These are phyloP conservation scores for Enteromius trimaculatus DNA, from an alignment of 2,797 vertebrate genomes.

Conservation along the genomic window DNA sequence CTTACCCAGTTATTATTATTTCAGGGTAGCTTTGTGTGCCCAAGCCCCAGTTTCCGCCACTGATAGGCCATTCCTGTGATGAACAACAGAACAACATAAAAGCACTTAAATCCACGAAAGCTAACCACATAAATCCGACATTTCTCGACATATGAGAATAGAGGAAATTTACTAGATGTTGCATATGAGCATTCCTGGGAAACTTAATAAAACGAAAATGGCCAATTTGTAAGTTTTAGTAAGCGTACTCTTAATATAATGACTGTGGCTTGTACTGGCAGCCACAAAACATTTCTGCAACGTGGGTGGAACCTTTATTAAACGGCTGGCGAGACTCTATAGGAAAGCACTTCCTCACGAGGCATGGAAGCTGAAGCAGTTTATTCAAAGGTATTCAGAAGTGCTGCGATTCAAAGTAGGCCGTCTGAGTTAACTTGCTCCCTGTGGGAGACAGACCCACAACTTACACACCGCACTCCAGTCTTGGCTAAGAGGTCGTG, in stretches of 20 bases:
- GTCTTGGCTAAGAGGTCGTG: slow-evolving; percentile 39
- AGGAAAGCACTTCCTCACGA: slow-evolving; percentile 36
- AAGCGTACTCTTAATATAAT: slow-evolving; percentile 8
- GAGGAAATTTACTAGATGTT: background rate
- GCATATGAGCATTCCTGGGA: slow-evolving; percentile 8
- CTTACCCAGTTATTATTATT: slow-evolving; percentile 99
- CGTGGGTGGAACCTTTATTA: slow-evolving; percentile 44
- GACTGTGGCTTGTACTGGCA: slow-evolving; percentile 33
- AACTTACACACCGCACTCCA: slow-evolving; percentile 48
- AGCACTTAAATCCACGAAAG: slow-evolving; percentile 45
- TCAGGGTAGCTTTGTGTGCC: slow-evolving; percentile 97
- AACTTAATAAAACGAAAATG: slow-evolving; percentile 4
- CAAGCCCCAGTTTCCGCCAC: slow-evolving; percentile 97
- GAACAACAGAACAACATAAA: slow-evolving; percentile 58
- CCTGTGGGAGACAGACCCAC: slow-evolving; percentile 32
- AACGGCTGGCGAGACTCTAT: slow-evolving; percentile 21
- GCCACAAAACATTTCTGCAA: slow-evolving; percentile 32
- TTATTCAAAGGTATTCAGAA: slow-evolving; percentile 36
- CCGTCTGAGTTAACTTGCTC: slow-evolving; percentile 44
- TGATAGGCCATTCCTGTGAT: slow-evolving; percentile 96
- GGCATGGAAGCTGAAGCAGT: slow-evolving; percentile 29
- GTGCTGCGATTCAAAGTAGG: slow-evolving; percentile 33
- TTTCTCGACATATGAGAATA: slow-evolving; percentile 15
- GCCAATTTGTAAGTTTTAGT: slow-evolving; percentile 36
- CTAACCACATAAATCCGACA: slow-evolving; percentile 16